phyloP scores from a whole-genome alignment of 2,888 invertebrate species.

The Tuta absoluta region DNA sequence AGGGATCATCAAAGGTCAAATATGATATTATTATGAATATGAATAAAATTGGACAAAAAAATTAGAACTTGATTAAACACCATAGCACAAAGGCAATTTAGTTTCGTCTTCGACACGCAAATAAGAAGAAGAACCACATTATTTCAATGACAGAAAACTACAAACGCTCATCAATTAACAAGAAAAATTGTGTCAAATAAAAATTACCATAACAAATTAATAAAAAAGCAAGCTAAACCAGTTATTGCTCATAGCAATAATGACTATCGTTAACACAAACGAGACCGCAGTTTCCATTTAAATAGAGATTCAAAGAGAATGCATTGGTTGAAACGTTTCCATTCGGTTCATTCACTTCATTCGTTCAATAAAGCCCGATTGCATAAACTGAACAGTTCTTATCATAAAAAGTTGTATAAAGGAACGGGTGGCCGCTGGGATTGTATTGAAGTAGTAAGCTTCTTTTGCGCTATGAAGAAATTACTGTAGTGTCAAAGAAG shows the following conservation, averaged over 20 bases:
- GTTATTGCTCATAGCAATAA: constrained; percentile 18
- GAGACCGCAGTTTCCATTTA: constrained; percentile 22
- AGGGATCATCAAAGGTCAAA: too few species aligned
- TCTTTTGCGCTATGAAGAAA: constrained; percentile 42
- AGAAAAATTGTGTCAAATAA: not conserved
- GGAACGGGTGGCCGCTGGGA: constrained; percentile 39
- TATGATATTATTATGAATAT: too few species aligned
- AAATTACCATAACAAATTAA: too few species aligned
- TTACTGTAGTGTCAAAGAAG: constrained; percentile 39
- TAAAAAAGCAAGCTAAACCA: not conserved
- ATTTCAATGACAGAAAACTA: too few species aligned
- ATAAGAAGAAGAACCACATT: too few species aligned
- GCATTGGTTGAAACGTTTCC: constrained; percentile 44
- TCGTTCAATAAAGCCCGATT: constrained; percentile 54
- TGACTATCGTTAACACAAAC: constrained; percentile 18
- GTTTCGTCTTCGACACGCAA: too few species aligned
- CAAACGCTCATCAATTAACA: not conserved
- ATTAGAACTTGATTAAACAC: too few species aligned
- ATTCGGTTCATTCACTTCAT: constrained; percentile 41
- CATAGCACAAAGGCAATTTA: too few species aligned
- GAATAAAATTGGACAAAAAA: too few species aligned
- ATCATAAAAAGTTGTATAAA: constrained; percentile 34
- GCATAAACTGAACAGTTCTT: constrained; percentile 54
- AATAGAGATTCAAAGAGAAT: constrained; percentile 38
- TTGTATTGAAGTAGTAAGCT: constrained; percentile 45